A percentile compares a stretch with the other conserved stretches of the same genome.
Conservation (phyloP, 2,888 invertebrate genomes). For the Cheiracanthium punctorium region DNA sequence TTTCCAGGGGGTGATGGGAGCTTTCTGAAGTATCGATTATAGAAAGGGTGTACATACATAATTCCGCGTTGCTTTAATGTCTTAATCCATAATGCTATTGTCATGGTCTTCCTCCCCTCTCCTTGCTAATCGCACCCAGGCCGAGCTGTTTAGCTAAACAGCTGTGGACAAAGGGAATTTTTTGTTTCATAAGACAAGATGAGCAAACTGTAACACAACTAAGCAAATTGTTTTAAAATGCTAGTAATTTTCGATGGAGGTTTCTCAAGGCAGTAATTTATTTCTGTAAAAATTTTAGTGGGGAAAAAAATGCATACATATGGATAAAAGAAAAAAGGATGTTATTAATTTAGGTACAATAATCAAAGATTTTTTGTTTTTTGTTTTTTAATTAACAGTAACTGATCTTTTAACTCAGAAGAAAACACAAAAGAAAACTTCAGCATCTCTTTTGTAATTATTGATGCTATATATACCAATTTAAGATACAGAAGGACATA, state of each 20-base stretch:
- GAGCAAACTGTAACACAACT: not conserved
- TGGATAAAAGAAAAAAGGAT: not conserved
- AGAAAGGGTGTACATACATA: slow-evolving; percentile 29
- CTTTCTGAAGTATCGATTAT: slow-evolving; percentile 38
- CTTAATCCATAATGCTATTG: slow-evolving; percentile 43
- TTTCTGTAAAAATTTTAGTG: not conserved
- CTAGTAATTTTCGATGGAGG: not conserved
- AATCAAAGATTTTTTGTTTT: too few species aligned
- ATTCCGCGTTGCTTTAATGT: slow-evolving; percentile 30
- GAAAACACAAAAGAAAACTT: too few species aligned
- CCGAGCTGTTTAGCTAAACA: not conserved
- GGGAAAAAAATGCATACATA: not conserved
- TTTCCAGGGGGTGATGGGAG: slow-evolving; percentile 3
- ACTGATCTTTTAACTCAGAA: too few species aligned
- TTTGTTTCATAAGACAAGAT: not conserved
- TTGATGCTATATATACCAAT: too few species aligned
- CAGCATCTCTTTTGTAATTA: too few species aligned
- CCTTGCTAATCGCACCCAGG: not conserved
- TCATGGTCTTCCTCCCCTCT: not conserved
- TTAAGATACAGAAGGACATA: too few species aligned
- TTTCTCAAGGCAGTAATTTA: not conserved
- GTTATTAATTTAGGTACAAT: too few species aligned
- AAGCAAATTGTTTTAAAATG: slow-evolving; percentile 10
- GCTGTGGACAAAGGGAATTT: not conserved
- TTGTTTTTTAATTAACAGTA: too few species aligned